A percentile compares a stretch with the other conserved stretches of the same genome.
These are phyloP conservation scores for Hylia prasina DNA, from an alignment of 2,113 vertebrate species.

Conservation along the genomic window DNA sequence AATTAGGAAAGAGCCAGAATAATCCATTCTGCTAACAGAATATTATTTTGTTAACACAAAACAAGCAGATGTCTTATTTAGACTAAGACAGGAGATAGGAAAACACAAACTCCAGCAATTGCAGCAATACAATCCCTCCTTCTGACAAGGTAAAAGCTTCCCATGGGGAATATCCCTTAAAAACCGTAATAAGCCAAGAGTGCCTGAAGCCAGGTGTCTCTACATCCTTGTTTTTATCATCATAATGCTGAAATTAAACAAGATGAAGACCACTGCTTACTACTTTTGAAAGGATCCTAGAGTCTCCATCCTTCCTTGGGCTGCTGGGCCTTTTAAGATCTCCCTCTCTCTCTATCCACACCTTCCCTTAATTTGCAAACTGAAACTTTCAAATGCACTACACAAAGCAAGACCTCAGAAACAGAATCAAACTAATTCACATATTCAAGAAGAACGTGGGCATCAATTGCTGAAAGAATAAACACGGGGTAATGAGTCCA, in stretches of 20 bases:
- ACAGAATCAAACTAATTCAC: neutral
- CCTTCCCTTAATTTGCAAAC: neutral
- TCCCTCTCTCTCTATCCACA: neutral
- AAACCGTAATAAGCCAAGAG: neutral
- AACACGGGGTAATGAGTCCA: neutral
- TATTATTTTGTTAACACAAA: neutral
- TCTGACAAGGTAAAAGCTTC: neutral
- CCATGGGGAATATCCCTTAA: neutral
- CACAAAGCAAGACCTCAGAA: neutral
- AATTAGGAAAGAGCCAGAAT: neutral
- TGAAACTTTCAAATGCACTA: neutral
- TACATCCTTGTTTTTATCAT: neutral
- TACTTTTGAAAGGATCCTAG: neutral
- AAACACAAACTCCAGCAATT: neutral
- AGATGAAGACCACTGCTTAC: neutral
- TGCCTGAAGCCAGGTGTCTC: neutral
- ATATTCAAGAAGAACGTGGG: neutral
- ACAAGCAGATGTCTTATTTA: neutral
- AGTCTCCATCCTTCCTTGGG: neutral
- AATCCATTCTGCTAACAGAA: neutral
- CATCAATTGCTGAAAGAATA: neutral
- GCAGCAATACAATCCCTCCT: neutral
- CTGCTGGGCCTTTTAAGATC: neutral
- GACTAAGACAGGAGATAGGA: neutral
- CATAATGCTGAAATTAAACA: neutral